Base-by-base conservation (phyloP, 2,888 invertebrate genomes). In the Deroplatys truncata region DNA sequence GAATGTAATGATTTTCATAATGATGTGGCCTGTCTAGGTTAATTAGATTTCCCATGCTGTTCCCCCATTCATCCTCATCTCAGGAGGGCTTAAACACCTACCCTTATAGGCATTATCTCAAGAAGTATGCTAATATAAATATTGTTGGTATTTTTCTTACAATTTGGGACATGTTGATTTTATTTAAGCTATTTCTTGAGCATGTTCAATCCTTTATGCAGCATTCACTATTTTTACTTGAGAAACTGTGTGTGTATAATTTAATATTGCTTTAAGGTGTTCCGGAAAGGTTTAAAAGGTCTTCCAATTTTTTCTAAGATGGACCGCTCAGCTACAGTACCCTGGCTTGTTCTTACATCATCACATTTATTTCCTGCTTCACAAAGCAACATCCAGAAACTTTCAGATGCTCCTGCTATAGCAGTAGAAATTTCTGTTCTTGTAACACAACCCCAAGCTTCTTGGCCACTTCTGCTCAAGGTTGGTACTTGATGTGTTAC, bases 391-490 rank as follows among this genome's bases (percentile, higher is more conserved):
- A 90, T 89, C 8, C 86, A 86, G 25, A 85, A 89, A 25, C 84
- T 91, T 93, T 91, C 93, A 93, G 91, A 94, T 93, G 95, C 95
- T 90, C 95, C 95, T 4, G 96, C 96, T 3, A 94, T 97, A 20
- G 95, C 96, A 0, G 92, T 97, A 89, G 97, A 97, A 91, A 92
- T 97, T 49, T 95, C 95, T 86, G 96, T 97, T 0, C 92, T 97
- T 82, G 92, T 97, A 89, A 95, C 96, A 0, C 97, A 97, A 92
- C 97, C 97, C 0, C 97, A 97, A 92, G 96, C 97, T 0, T 96
- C 96, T 88, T 97, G 97, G 97, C 94, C 96, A 0, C 94, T 96
- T 91, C 93, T 97, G 31, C 94, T 97, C 29, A 97, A 97, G 94
- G 97, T 97, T 91, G 91, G 89, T 90, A 86, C 89, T 82, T 13